phyloP scores from a whole-genome alignment of 2,797 vertebrate species.

The Eulemur rubriventer region DNA sequence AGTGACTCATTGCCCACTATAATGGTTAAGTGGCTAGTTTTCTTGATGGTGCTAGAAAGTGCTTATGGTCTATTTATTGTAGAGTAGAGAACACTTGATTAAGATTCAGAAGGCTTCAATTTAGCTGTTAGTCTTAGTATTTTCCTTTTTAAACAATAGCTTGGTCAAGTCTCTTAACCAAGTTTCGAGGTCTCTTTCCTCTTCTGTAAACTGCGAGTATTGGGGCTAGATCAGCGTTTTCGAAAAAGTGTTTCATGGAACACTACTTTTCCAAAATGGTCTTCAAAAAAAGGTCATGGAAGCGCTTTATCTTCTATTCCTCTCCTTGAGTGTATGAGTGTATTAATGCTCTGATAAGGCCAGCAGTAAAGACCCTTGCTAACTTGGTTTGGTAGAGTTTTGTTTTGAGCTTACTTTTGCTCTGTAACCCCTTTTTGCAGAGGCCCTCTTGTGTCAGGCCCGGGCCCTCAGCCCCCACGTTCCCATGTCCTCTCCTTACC shows the following conservation, averaged over 20 bases:
- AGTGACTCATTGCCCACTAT: background rate
- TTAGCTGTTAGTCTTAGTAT: background rate
- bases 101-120: background rate
- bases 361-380: background rate
- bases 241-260: background rate
- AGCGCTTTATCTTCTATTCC: background rate
- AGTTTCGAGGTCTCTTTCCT: background rate
- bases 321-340: background rate
- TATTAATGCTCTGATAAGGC: background rate
- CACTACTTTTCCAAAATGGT: background rate
- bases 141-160: background rate
- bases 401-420: background rate
- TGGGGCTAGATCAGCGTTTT: background rate
- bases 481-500: background rate
- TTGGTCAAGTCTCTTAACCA: constrained; percentile 1
- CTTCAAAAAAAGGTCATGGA: background rate
- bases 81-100: background rate
- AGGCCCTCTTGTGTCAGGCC: background rate
- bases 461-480: background rate
- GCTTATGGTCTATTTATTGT: background rate
- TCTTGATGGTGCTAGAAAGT: background rate
- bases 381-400: background rate
- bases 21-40: background rate
- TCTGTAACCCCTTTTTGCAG: background rate
- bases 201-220: background rate